These are phyloP conservation scores for Lepeophtheirus nordmannii DNA, from an alignment of 2,888 invertebrate genomes.

Conservation along the genomic window DNA sequence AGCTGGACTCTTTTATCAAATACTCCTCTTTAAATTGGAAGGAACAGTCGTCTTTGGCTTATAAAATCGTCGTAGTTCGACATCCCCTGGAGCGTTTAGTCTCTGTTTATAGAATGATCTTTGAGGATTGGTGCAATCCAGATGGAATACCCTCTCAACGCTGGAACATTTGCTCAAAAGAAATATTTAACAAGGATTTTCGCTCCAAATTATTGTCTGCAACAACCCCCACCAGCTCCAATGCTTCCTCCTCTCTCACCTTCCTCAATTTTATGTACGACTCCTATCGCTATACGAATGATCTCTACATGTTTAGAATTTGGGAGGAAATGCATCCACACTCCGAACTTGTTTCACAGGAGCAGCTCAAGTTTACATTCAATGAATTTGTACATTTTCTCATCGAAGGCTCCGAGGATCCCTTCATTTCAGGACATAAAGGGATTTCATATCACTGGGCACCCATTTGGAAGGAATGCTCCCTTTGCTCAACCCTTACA, in stretches of 20 bases:
- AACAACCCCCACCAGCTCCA: background rate
- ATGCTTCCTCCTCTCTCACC: too few relatives aligned
- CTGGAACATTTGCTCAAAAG: background rate
- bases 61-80: constrained; percentile 6
- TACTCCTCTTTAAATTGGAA: background rate
- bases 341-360: background rate
- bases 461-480: constrained; percentile 8
- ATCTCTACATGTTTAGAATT: background rate
- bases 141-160: background rate
- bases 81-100: constrained; percentile 7
- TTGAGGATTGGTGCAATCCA: constrained; percentile 11
- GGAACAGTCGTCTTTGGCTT: background rate
- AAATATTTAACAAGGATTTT: background rate
- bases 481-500: background rate
- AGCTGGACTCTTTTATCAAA: background rate
- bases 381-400: constrained; percentile 1
- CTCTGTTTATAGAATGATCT: constrained; percentile 16
- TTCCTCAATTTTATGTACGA: constrained; percentile 3
- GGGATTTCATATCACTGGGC: constrained; percentile 10
- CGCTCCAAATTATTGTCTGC: background rate
- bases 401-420: background rate
- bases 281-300: background rate
- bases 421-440: background rate
- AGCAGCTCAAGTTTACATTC: constrained; percentile 7
- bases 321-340: constrained; percentile 4